Evolutionary conservation across 2,888 invertebrate genomes (phyloP), one percentile per base, ranked within the genome.

Genomic region (Cosmia pyralina): DNA sequence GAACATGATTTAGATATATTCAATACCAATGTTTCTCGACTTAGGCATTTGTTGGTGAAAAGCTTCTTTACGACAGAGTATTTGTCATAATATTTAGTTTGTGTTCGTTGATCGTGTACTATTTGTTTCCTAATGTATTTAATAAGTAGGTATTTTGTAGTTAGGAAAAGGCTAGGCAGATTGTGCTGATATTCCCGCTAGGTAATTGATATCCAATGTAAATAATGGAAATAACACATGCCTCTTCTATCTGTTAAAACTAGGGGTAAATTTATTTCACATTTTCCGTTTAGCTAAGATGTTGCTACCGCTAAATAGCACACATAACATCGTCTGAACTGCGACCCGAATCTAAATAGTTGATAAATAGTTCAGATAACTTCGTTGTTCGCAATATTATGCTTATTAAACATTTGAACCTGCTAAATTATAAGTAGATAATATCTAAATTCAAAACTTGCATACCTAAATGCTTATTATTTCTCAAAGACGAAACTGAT

Each of bases 321-420:
- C n/a, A 62, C 62, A 68, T 66, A 73, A 68, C 58, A 73, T 53
- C 19, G n/a, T 53, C 38, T 34, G 44, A 77, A 77, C 57, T 72
- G 19, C 48, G 52, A 55, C 59, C 60, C 15, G 22, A 50, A 75
- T 72, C 63, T 67, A 41, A 69, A 75, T 85, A 75, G 58, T 77
- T 82, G 53, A 69, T 63, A 57, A 71, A 80, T 64, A 57, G 48
- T 71, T 78, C 10, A 63, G 59, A 72, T 75, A n/a, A 80, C 52
- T 79, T 11, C 3, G 64, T 44, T 69, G 62, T 63, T 63, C 28
- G 22, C n/a, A 28, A 64, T 69, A 41, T 59, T 57, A 52, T 52
- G 28, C 48, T 63, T 19, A 60, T 44, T 50, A 68, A 46, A 57
- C 13, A 11, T 22, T 44, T 58, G 28, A 38, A 73, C n/a, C 11